Conservation (phyloP, 1,140 invertebrate species). For the Cydia pomonella region DNA sequence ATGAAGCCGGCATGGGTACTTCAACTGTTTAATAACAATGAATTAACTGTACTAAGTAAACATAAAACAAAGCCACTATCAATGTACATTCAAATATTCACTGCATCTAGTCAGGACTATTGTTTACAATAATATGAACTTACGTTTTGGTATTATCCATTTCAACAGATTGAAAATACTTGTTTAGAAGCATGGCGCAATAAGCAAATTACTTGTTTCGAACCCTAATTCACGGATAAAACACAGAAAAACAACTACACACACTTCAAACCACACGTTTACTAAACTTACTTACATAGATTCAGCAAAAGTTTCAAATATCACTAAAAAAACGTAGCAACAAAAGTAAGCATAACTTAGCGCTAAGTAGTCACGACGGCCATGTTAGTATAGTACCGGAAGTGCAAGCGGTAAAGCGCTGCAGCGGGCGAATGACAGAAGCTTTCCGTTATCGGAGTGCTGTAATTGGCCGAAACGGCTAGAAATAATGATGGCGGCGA, state of each 20-base stretch:
- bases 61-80: too few relatives aligned
- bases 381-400: constrained; percentile 31
- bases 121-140: constrained; percentile 35
- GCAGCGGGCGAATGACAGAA: background rate
- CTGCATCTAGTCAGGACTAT: background rate
- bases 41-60: background rate
- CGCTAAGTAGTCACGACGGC: constrained; percentile 24
- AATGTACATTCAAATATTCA: background rate
- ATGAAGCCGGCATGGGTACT: too few relatives aligned
- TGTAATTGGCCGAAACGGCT: background rate
- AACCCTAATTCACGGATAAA: background rate
- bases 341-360: constrained; percentile 14
- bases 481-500: constrained; percentile 7
- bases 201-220: background rate
- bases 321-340: background rate
- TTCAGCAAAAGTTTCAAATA: constrained; percentile 26
- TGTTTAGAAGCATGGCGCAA: constrained; percentile 47
- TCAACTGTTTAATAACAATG: background rate
- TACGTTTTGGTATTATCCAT: constrained; percentile 39
- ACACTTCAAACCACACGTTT: background rate
- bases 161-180: constrained; percentile 52
- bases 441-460: background rate
- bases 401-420: constrained; percentile 9
- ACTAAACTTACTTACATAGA: constrained; percentile 3
- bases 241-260: background rate